Base-by-base conservation (phyloP, 2,113 vertebrate species). In the Motacilla tschutschensis region DNA sequence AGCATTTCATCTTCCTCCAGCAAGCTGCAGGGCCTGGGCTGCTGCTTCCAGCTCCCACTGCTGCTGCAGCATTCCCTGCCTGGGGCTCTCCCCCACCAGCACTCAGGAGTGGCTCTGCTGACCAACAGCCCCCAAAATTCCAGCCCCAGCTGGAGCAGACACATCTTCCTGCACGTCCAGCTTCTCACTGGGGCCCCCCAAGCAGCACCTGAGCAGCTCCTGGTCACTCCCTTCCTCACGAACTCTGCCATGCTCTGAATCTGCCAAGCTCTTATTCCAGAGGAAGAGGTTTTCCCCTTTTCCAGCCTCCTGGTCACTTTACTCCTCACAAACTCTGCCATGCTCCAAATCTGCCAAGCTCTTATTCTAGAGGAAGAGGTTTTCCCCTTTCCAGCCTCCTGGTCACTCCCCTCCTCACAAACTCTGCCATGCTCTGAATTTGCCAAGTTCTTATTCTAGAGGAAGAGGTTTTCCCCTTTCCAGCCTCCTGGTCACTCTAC, bases 191-290 rank as follows among this genome's bases (percentile, higher is more conserved):
- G 16, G 22, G 8, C 1, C 9, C 46, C 16, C 36, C n/a, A 17
- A 3, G 47, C 53, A 74, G 54, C 0, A 0, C 2, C 57, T 10
- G 7, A 53, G 33, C 36, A 55, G 38, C 28, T 26, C n/a, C 9
- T 17, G 17, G 58, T 66, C 21, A 2, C 15, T 73, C 43, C 35
- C 9, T 48, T 63, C 44, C 3, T 5, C 43, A 19, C 35, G n/a
- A 78, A 26, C 14, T 16, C 50, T 25, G 26, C 8, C 36, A 10
- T 15, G 40, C 58, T 38, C 63, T 20, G 20, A 3, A 10, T 36
- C 22, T 5, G 4, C 64, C 0, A 0, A 29, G 64, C 14, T 79
- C 4, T 43, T 24, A 8, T 11, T 80, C 25, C 43, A 73, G 14
- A 28, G 15, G 22, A 21, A 21, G 24, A 60, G 8, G 0, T n/a